Percentiles rank a stretch among this genome's conserved stretches.
phyloP scores from a whole-genome alignment of 2,113 vertebrate species.

The Dinomys branickii region DNA sequence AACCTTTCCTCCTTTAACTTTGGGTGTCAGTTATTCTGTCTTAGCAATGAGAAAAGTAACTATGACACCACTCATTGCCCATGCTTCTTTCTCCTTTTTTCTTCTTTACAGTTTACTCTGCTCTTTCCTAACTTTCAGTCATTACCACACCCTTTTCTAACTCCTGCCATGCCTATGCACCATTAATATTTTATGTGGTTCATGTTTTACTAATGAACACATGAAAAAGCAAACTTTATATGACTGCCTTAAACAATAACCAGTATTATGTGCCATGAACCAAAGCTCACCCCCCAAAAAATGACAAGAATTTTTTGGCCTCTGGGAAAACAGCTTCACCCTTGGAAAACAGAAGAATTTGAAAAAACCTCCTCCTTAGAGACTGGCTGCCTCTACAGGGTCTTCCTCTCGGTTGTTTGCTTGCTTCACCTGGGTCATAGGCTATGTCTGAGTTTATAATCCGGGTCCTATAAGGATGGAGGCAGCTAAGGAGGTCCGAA shows the following conservation, averaged over 20 bases:
- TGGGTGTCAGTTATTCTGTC: neutral
- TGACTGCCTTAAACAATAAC: neutral
- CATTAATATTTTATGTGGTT: neutral
- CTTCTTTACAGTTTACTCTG: neutral
- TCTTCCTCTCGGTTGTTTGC: neutral
- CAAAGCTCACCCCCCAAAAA: conserved; percentile 8
- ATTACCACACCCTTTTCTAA: neutral
- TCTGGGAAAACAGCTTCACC: neutral
- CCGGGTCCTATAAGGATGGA: neutral
- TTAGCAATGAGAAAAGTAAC: neutral
- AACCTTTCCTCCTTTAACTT: neutral
- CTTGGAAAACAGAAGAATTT: neutral
- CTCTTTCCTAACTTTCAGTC: neutral
- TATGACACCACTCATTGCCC: neutral
- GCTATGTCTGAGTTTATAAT: neutral
- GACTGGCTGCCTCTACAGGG: neutral
- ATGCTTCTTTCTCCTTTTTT: neutral
- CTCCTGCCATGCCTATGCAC: neutral
- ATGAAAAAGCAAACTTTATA: neutral
- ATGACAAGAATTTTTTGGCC: neutral
- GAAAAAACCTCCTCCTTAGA: neutral
- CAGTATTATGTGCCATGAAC: neutral
- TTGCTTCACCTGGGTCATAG: neutral
- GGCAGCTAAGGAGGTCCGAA: neutral
- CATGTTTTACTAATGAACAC: neutral